A percentile compares a stretch with the other conserved stretches of the same genome.
These are phyloP conservation scores for Ceratosolen fusciceps DNA, from an alignment of 1,140 invertebrate genomes.

Conservation along the genomic window DNA sequence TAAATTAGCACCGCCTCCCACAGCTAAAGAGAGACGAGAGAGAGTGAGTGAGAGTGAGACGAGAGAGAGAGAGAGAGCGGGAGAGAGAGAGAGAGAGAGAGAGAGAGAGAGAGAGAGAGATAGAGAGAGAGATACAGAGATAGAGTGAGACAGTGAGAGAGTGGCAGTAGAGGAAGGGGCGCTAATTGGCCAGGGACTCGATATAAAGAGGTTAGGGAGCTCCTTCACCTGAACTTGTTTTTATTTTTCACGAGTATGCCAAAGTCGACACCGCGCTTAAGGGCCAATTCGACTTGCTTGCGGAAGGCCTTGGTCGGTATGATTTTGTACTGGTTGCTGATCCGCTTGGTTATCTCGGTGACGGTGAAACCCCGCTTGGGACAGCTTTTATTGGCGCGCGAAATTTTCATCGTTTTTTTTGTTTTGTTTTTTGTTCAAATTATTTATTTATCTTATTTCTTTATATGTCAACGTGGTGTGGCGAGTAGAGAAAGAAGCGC, in stretches of 20 bases:
- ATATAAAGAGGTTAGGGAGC: neutral
- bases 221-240: conserved; percentile 59
- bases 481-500: too few relatives aligned
- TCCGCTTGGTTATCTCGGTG: conserved; percentile 55
- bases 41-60: neutral
- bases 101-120: neutral
- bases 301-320: conserved; percentile 51
- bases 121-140: neutral
- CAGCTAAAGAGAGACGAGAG: neutral
- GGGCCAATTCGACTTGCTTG: conserved; percentile 55
- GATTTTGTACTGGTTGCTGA: conserved; percentile 58
- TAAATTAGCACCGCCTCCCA: too few relatives aligned
- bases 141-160: too few relatives aligned
- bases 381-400: neutral
- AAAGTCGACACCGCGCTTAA: conserved; percentile 59
- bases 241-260: conserved; percentile 58
- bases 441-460: too few relatives aligned
- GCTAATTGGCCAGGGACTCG: too few relatives aligned
- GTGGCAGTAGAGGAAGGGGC: too few relatives aligned
- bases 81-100: neutral
- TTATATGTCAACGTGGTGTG: too few relatives aligned
- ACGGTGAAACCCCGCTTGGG: conserved; percentile 51
- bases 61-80: too few relatives aligned
- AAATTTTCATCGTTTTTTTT: neutral
- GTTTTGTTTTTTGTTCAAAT: too few relatives aligned